Percentiles rank a stretch among this genome's conserved stretches.
These are phyloP conservation scores for Microcebus murinus DNA, from an alignment of 2,113 vertebrate genomes.

Conservation along the genomic window DNA sequence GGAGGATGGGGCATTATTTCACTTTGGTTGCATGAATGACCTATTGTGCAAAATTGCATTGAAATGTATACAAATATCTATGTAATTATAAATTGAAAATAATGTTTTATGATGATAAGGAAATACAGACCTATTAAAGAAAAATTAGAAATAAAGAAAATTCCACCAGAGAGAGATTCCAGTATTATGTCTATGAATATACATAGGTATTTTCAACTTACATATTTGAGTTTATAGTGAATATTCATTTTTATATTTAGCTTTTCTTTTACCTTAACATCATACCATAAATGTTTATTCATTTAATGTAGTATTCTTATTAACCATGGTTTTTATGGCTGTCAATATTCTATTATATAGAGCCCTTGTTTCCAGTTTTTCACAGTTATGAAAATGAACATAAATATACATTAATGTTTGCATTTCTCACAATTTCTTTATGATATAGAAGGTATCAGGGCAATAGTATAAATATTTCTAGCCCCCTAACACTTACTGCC, in stretches of 20 bases:
- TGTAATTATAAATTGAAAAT: background rate
- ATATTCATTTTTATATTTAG: background rate
- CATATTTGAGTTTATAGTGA: background rate
- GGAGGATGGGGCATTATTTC: background rate
- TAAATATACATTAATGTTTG: background rate
- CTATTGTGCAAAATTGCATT: background rate
- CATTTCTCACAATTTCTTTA: conserved; percentile 23
- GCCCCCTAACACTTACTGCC: background rate
- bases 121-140: background rate
- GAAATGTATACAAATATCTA: background rate
- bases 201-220: background rate
- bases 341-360: background rate
- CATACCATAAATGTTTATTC: background rate
- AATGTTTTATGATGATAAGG: background rate
- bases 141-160: conserved; percentile 21
- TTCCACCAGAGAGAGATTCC: background rate
- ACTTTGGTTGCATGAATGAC: background rate
- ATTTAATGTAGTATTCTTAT: conserved; percentile 14
- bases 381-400: background rate
- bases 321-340: background rate
- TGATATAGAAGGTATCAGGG: background rate
- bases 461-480: conserved; percentile 4
- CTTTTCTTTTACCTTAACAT: background rate
- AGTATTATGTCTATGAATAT: conserved; percentile 36
- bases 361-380: background rate